A percentile compares a stretch with the other conserved stretches of the same genome.
phyloP scores from a whole-genome alignment of 2,888 invertebrate genomes.

The Caenorhabditis sinica region DNA sequence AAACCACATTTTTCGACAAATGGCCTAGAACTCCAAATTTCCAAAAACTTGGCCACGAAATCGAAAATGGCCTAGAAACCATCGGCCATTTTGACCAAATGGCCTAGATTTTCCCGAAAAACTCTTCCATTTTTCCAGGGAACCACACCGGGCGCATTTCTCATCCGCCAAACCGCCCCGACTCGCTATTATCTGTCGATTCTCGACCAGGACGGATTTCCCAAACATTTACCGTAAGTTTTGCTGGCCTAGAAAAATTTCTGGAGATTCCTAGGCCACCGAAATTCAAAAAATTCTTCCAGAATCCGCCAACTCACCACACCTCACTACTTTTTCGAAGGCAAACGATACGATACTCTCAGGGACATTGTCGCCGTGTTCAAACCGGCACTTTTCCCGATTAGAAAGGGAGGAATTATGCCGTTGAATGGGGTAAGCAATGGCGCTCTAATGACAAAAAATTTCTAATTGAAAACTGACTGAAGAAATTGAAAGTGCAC shows the following conservation, averaged over 20 bases:
- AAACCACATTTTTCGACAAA: too few species aligned
- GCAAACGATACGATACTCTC: slow-evolving; percentile 41
- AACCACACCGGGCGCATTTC: slow-evolving; percentile 59
- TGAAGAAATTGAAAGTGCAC: not conserved
- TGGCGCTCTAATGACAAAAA: not conserved
- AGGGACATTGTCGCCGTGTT: slow-evolving; percentile 37
- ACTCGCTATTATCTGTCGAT: slow-evolving; percentile 60
- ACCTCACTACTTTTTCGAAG: slow-evolving; percentile 55
- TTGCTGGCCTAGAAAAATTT: slow-evolving; percentile 8
- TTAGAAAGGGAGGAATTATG: slow-evolving; percentile 36
- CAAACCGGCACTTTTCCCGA: slow-evolving; percentile 36
- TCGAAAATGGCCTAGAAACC: not conserved
- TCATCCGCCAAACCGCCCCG: slow-evolving; percentile 54
- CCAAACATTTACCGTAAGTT: slow-evolving; percentile 66
- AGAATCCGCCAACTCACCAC: slow-evolving; percentile 60
- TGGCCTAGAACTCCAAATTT: not conserved
- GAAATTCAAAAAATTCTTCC: slow-evolving; percentile 12
- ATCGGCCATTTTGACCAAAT: too few species aligned
- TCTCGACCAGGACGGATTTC: slow-evolving; percentile 41
- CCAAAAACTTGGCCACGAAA: not conserved
- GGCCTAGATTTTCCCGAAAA: not conserved
- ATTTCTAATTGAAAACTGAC: not conserved
- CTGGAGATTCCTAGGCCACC: not conserved
- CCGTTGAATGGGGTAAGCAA: slow-evolving; percentile 21
- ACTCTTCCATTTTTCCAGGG: slow-evolving; percentile 30